Percentiles rank a stretch among this genome's conserved stretches.
Evolutionary conservation across 2,888 invertebrate species (phyloP).

Genomic region (Lycophotia porphyrea): DNA sequence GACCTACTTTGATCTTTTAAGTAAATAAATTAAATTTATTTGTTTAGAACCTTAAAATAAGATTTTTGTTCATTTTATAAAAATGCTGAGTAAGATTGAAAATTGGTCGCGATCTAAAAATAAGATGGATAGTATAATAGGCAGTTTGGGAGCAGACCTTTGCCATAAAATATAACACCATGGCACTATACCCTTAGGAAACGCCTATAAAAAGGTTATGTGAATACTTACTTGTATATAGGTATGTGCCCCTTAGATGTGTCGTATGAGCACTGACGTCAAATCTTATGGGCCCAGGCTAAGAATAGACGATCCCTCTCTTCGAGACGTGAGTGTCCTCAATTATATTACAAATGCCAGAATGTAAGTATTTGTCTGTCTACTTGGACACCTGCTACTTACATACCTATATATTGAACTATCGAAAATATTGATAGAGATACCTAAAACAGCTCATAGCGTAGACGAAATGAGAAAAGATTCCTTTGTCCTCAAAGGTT

Average conservation of each 20-base stretch:
- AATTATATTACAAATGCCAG: slow-evolving; percentile 1
- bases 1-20: not conserved
- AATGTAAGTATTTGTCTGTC: not conserved
- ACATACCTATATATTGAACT: not conserved
- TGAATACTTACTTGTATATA: slow-evolving; percentile 17
- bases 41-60: not conserved
- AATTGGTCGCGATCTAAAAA: slow-evolving; percentile 17
- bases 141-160: slow-evolving; percentile 16
- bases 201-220: slow-evolving; percentile 47
- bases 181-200: slow-evolving; percentile 49
- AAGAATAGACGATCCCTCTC: slow-evolving; percentile 31
- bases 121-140: slow-evolving; percentile 33
- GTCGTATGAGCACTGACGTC: slow-evolving; percentile 1
- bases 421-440: not conserved
- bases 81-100: slow-evolving; percentile 19
- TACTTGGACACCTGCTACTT: too few relatives aligned
- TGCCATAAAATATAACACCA: slow-evolving; percentile 50
- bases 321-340: not conserved
- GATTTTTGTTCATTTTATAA: not conserved
- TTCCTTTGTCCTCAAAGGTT: slow-evolving; percentile 4
- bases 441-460: not conserved
- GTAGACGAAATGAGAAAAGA: not conserved
- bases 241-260: slow-evolving; percentile 26
- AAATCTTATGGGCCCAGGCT: slow-evolving; percentile 8
- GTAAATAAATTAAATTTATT: not conserved